Evolutionary conservation across 2,797 vertebrate genomes (phyloP), one percentile per base, ranked within the genome.

Genomic region (Helarctos malayanus): DNA sequence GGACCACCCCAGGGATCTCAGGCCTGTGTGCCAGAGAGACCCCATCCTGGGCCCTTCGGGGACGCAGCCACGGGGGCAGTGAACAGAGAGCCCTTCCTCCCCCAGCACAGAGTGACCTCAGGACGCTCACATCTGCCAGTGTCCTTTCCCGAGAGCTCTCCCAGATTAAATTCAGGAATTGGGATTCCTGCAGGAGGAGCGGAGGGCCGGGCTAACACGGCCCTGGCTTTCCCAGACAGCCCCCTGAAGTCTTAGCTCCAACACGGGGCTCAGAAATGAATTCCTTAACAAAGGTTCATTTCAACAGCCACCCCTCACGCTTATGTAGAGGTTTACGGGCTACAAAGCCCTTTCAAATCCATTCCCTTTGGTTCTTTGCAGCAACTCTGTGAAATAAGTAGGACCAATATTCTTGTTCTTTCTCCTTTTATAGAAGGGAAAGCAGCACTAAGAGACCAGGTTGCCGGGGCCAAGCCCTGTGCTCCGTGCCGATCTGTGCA

Each of bases 311-410:
- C 78, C 75, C 11, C 18, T 25, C n/a, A 54, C 56, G 35, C 73
- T 71, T 71, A 54, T 8, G 38, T 16, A 25, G 45, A 73, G 52
- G 41, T 86, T 54, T 89, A 21, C 4, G 76, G 45, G 9, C 54
- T 27, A 27, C n/a, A 95, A 49, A 91, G 32, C 49, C n/a, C 12
- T 97, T 95, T 96, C 25, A 90, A 73, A 94, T 68, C 59, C 54
- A 32, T 91, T 78, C 13, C 89, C 79, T 95, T 73, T 59, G 52
- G 68, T 83, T 93, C 65, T 94, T 83, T 78, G 63, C 61, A 95
- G 68, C 32, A 35, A 88, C 41, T 80, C 87, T 88, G 10, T 69
- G 25, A 94, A 93, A 35, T 93, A 56, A 76, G 19, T 73, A 45
- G 57, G 29, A 47, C 49, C 65, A 78, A 59, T 59, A 76, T 78